Evolutionary conservation across 2,888 invertebrate species (phyloP).

Genomic region (Plusia festucae): DNA sequence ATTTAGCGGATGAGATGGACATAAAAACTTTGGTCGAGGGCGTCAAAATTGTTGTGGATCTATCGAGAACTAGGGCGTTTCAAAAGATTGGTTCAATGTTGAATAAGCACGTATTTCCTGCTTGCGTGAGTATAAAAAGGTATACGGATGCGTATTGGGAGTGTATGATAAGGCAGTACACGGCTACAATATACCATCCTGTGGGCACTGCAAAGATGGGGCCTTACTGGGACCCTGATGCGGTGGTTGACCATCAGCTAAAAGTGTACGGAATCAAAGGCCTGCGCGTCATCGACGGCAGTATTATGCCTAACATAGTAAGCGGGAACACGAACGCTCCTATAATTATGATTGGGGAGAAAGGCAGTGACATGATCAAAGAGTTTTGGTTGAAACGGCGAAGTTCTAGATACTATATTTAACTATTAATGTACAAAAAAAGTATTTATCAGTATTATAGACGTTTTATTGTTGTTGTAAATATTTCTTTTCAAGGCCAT

Average conservation of each 20-base stretch:
- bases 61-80: constrained; percentile 95
- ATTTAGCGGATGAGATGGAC: constrained; percentile 94
- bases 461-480: constrained; percentile 43
- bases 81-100: constrained; percentile 92
- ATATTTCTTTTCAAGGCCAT: constrained; percentile 30
- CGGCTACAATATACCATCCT: constrained; percentile 95
- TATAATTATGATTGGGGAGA: constrained; percentile 96
- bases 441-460: constrained; percentile 61
- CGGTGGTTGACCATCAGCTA: constrained; percentile 94
- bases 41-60: constrained; percentile 94
- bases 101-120: constrained; percentile 93
- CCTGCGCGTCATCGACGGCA: constrained; percentile 94
- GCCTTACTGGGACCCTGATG: constrained; percentile 94
- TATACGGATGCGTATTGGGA: constrained; percentile 95
- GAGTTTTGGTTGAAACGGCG: constrained; percentile 93
- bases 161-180: constrained; percentile 95
- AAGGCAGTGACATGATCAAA: constrained; percentile 96
- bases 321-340: constrained; percentile 97
- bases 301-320: constrained; percentile 95
- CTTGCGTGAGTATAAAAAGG: constrained; percentile 91
- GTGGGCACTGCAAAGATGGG: constrained; percentile 97
- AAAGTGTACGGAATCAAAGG: constrained; percentile 94
- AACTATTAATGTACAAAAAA: constrained; percentile 49
- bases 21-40: constrained; percentile 95
- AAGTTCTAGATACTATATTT: constrained; percentile 81